phyloP scores from a whole-genome alignment of 1,140 invertebrate species.

The Neodiprion virginianus region DNA sequence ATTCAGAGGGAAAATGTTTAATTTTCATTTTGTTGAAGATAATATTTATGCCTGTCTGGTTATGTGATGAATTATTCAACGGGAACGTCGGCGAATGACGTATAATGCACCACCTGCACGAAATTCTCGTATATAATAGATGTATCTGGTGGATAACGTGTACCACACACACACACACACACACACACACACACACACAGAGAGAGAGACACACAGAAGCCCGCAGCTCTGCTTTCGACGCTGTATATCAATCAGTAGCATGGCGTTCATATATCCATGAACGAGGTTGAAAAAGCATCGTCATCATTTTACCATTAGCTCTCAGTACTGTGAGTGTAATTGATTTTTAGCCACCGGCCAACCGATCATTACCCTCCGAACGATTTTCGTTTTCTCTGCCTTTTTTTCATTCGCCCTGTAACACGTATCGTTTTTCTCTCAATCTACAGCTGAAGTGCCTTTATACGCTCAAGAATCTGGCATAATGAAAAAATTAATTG shows the following conservation, averaged over 20 bases:
- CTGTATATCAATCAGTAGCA: neutral
- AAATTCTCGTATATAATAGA: too few species aligned
- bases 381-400: neutral
- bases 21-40: neutral
- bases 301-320: conserved; percentile 6
- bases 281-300: neutral
- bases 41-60: neutral
- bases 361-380: neutral
- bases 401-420: too few species aligned
- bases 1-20: neutral
- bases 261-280: neutral
- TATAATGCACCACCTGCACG: neutral
- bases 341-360: neutral
- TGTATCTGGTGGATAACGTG: too few species aligned
- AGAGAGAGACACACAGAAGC: too few species aligned
- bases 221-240: neutral
- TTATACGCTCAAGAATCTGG: neutral
- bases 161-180: too few species aligned
- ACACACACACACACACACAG: too few species aligned
- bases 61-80: conserved; percentile 2
- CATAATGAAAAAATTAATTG: neutral
- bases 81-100: neutral
- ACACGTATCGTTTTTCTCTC: too few species aligned
- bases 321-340: neutral
- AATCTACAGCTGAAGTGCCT: too few species aligned